A percentile compares a stretch with the other conserved stretches of the same genome.
phyloP scores from a whole-genome alignment of 2,797 vertebrate genomes.

The Synanceia verrucosa region DNA sequence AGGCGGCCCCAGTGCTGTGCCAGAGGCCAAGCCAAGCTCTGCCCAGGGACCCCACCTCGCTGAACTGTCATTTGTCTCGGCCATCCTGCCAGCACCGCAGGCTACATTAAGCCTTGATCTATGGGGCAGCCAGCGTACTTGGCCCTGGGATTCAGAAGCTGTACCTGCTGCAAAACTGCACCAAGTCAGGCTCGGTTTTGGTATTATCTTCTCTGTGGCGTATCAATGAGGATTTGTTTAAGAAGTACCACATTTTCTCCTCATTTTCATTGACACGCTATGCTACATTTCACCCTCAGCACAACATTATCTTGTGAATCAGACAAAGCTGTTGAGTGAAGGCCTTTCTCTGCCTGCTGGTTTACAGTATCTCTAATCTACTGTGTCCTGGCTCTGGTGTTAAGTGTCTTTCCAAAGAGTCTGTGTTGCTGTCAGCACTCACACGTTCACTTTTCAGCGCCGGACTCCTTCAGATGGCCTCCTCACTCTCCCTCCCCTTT shows the following conservation, averaged over 20 bases:
- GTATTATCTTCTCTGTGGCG: not conserved
- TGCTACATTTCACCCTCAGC: conserved; percentile 34
- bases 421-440: conserved; percentile 65
- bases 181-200: not conserved
- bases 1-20: conserved; percentile 53
- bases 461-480: conserved; percentile 68
- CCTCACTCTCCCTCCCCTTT: conserved; percentile 17
- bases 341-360: conserved; percentile 61
- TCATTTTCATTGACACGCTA: conserved; percentile 18
- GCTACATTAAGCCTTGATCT: conserved; percentile 78
- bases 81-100: conserved; percentile 48
- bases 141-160: conserved; percentile 35
- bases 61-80: conserved; percentile 80
- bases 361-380: conserved; percentile 54
- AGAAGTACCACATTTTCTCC: not conserved
- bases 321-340: conserved; percentile 48
- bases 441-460: conserved; percentile 68
- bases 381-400: conserved; percentile 49
- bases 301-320: conserved; percentile 42
- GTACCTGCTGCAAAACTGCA: conserved; percentile 7
- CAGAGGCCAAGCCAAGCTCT: conserved; percentile 55
- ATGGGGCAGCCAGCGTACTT: conserved; percentile 49
- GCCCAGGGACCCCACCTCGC: conserved; percentile 70
- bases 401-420: conserved; percentile 51
- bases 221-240: not conserved